phyloP scores from a whole-genome alignment of 2,888 invertebrate species.

The Sabellastarte sp. region DNA sequence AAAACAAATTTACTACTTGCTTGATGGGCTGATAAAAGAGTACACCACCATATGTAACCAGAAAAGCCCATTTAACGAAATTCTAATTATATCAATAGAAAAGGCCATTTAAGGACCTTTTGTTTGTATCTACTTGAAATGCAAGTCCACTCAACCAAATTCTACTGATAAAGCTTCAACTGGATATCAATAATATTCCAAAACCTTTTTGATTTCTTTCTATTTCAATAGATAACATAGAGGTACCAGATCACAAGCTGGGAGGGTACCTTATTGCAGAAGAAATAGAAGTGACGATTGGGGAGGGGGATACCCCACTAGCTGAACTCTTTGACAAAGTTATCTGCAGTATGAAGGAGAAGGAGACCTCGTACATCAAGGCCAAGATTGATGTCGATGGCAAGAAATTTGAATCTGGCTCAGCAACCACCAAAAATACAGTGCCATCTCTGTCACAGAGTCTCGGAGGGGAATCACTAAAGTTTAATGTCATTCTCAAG shows the following conservation, averaged over 20 bases:
- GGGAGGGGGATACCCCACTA: constrained; percentile 29
- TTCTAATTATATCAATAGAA: too few relatives aligned
- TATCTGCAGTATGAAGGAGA: constrained; percentile 26
- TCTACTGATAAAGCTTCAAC: too few relatives aligned
- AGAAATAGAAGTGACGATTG: constrained; percentile 26
- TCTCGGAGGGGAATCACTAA: too few relatives aligned
- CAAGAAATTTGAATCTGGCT: constrained; percentile 15
- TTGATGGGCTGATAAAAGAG: too few relatives aligned
- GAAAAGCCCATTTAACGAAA: too few relatives aligned
- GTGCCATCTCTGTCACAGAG: too few relatives aligned
- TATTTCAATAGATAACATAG: constrained; percentile 4
- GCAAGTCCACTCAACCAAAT: too few relatives aligned
- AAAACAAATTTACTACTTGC: too few relatives aligned
- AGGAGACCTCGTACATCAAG: constrained; percentile 27
- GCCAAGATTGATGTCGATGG: constrained; percentile 25
- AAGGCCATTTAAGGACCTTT: too few relatives aligned
- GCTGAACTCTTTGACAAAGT: constrained; percentile 27
- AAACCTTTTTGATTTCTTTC: background rate
- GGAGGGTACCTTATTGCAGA: constrained; percentile 14
- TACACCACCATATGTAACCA: too few relatives aligned
- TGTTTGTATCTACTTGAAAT: too few relatives aligned
- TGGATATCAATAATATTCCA: background rate
- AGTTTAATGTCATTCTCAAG: constrained; percentile 23
- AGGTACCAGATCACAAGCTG: constrained; percentile 5
- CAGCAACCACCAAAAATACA: constrained; percentile 10